phyloP scores from a whole-genome alignment of 1,140 invertebrate species.

The Ylistrum balloti region DNA sequence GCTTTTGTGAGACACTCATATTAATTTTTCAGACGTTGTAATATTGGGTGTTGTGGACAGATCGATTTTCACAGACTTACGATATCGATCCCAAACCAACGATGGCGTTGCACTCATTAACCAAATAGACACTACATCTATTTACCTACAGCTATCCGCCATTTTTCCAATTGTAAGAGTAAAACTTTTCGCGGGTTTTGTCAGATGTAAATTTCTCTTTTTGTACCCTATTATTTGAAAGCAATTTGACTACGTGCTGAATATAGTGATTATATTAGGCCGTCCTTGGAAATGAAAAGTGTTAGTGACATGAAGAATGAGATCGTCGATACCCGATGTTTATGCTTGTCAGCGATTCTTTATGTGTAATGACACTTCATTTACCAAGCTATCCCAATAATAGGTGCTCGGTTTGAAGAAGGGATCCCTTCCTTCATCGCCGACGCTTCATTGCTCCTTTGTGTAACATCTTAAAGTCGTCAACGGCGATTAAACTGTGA shows the following conservation, averaged over 20 bases:
- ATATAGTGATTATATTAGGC: slow-evolving; percentile 42
- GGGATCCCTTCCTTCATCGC: slow-evolving; percentile 49
- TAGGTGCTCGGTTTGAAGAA: slow-evolving; percentile 48
- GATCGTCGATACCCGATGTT: slow-evolving; percentile 48
- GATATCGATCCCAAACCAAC: neutral
- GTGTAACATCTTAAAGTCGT: slow-evolving; percentile 47
- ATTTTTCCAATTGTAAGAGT: slow-evolving; percentile 42
- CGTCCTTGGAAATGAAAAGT: slow-evolving; percentile 42
- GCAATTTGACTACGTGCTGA: slow-evolving; percentile 43
- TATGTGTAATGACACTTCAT: slow-evolving; percentile 60
- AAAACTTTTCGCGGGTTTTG: slow-evolving; percentile 27
- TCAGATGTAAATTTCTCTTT: slow-evolving; percentile 46
- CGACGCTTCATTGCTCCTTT: slow-evolving; percentile 47
- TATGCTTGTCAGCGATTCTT: slow-evolving; percentile 60
- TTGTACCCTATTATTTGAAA: slow-evolving; percentile 47
- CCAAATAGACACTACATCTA: slow-evolving; percentile 11
- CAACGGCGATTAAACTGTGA: slow-evolving; percentile 41
- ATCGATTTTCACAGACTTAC: neutral
- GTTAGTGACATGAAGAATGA: slow-evolving; percentile 46
- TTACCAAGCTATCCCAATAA: slow-evolving; percentile 53
- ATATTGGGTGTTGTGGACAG: slow-evolving; percentile 32
- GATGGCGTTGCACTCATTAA: neutral
- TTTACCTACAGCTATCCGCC: neutral
- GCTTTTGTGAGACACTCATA: neutral
- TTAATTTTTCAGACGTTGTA: slow-evolving; percentile 12